Percentiles rank a stretch among this genome's conserved stretches.
Evolutionary conservation across 2,797 vertebrate genomes (phyloP).

Genomic region (Rhodeus uyekii): DNA sequence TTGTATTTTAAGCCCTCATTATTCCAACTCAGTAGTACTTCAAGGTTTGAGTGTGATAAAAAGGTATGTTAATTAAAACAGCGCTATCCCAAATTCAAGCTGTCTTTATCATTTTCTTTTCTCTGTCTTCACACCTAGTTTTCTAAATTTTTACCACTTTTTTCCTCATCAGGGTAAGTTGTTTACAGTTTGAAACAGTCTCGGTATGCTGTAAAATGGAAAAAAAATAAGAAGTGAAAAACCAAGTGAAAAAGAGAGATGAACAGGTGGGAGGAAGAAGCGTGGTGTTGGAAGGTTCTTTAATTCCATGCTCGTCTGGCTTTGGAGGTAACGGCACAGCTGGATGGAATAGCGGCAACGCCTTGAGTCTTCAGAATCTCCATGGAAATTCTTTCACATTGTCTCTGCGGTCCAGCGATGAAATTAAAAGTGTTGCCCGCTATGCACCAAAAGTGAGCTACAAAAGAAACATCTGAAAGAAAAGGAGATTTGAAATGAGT

Average conservation of each 20-base stretch:
- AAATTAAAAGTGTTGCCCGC: neutral
- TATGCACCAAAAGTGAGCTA: constrained; percentile 19
- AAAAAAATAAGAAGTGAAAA: constrained; percentile 23
- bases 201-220: constrained; percentile 13
- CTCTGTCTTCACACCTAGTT: neutral
- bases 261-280: constrained; percentile 32
- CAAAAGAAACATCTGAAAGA: constrained; percentile 3
- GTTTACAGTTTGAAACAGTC: neutral
- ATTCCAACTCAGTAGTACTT: constrained; percentile 21
- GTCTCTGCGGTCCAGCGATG: constrained; percentile 9
- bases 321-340: constrained; percentile 41
- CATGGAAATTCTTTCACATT: constrained; percentile 23
- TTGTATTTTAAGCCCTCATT: constrained; percentile 42
- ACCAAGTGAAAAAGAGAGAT: neutral
- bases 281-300: constrained; percentile 12
- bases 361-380: constrained; percentile 31
- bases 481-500: neutral
- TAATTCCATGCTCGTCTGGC: constrained; percentile 25
- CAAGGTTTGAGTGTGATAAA: constrained; percentile 38
- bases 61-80: constrained; percentile 46
- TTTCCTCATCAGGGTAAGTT: constrained; percentile 13
- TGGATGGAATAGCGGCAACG: neutral
- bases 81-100: constrained; percentile 37
- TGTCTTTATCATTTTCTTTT: constrained; percentile 31
- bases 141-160: constrained; percentile 7